A percentile compares a stretch with the other conserved stretches of the same genome.
phyloP scores from a whole-genome alignment of 1,140 invertebrate genomes.

The Meloidogyne floridensis region DNA sequence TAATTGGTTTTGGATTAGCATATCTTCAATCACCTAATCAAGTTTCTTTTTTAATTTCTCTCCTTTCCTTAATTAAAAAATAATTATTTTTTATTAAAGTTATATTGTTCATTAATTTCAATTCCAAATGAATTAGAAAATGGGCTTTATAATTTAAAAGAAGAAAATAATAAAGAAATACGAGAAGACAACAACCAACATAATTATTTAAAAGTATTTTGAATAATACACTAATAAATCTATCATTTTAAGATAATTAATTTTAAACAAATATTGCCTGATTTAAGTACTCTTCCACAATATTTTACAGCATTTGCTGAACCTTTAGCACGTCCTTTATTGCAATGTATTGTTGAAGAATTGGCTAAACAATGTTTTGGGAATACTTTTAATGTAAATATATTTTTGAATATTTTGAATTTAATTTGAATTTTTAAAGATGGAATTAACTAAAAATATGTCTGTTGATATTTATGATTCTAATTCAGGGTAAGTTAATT shows the following conservation, averaged over 20 bases:
- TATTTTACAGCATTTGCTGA: conserved; percentile 54
- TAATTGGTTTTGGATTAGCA: conserved; percentile 44
- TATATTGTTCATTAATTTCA: conserved; percentile 34
- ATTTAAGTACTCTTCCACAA: conserved; percentile 49
- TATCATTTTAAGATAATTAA: conserved; percentile 37
- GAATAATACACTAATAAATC: background rate
- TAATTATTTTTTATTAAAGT: conserved; percentile 20
- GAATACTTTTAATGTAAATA: background rate
- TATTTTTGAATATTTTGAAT: background rate
- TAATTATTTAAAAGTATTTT: conserved; percentile 18
- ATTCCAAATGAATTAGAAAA: conserved; percentile 35
- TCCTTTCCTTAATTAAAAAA: too few relatives aligned
- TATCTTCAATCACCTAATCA: conserved; percentile 39
- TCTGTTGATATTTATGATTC: conserved; percentile 52
- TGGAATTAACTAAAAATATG: conserved; percentile 40
- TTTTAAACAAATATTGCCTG: conserved; percentile 31
- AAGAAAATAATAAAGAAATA: conserved; percentile 9
- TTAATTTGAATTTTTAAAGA: conserved; percentile 14
- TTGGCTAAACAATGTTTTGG: background rate
- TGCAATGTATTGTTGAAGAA: conserved; percentile 41
- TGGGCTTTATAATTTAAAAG: conserved; percentile 44
- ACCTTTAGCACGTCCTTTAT: conserved; percentile 42
- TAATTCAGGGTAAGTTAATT: conserved; percentile 31
- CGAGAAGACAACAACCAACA: conserved; percentile 36
- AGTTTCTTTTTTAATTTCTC: conserved; percentile 16